A percentile compares a stretch with the other conserved stretches of the same genome.
phyloP scores from a whole-genome alignment of 92 coral and sea anemone species.

The Umimayanthus kanabou region DNA sequence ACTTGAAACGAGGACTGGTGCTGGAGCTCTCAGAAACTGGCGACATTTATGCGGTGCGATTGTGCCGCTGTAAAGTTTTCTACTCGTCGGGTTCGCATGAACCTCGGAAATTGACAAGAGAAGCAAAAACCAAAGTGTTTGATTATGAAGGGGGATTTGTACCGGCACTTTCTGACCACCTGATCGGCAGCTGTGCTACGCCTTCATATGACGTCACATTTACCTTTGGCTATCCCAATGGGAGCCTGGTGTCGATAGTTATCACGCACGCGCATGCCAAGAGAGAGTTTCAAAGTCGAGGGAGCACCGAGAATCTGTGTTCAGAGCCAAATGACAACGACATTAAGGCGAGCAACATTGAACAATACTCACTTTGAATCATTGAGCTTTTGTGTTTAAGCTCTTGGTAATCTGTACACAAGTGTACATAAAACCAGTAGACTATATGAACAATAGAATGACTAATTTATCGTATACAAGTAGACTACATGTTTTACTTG shows the following conservation, averaged over 20 bases:
- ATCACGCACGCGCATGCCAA: constrained; percentile 65
- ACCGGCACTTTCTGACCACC: constrained; percentile 48
- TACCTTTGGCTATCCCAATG: constrained; percentile 55
- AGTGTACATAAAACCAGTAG: not conserved
- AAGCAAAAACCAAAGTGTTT: constrained; percentile 75
- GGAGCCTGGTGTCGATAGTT: constrained; percentile 67
- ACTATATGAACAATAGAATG: too few relatives aligned
- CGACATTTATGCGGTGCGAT: constrained; percentile 61
- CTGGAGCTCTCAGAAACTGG: constrained; percentile 63
- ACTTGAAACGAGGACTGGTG: constrained; percentile 70
- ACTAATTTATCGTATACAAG: too few relatives aligned
- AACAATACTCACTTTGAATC: constrained; percentile 7
- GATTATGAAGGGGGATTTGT: constrained; percentile 62
- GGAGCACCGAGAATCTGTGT: constrained; percentile 48
- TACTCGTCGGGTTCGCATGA: constrained; percentile 54
- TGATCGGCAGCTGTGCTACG: constrained; percentile 51
- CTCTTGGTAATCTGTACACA: too few relatives aligned
- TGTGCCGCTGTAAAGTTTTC: constrained; percentile 71
- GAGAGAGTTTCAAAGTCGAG: constrained; percentile 43
- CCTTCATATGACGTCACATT: constrained; percentile 68
- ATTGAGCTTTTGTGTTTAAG: not conserved
- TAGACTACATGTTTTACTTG: too few relatives aligned
- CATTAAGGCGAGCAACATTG: constrained; percentile 33
- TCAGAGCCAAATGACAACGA: constrained; percentile 69
- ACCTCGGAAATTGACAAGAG: constrained; percentile 64